Evolutionary conservation across 2,888 invertebrate genomes (phyloP), one percentile per base, ranked within the genome.

Genomic region (Drosophila prolongata): DNA sequence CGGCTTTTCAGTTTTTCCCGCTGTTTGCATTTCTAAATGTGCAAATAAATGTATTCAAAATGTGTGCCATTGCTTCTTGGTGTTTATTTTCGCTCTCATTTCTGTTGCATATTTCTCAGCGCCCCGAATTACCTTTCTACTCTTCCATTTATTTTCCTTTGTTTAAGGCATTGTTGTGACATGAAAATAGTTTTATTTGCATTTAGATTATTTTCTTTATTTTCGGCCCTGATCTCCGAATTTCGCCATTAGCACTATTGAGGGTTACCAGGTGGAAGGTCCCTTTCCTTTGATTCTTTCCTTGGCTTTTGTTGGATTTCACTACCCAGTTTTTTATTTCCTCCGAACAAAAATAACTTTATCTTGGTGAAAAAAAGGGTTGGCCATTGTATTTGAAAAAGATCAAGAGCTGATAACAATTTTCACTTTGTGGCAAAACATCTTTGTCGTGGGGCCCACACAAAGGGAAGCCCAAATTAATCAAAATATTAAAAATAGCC

Each of bases 151-250:
- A 58, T 27, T 61, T 59, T 19, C 50, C 57, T 61, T 78, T 75
- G 47, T 70, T 71, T 65, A 72, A 76, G 66, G 50, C 55, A 65
- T 79, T 69, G 68, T 54, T 56, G 71, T 64, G 52, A 55, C 68
- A 44, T 46, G 68, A 68, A 52, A 58, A 55, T 67, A 68, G 65
- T 78, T 84, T 57, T 67, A 66, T 82, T 87, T 82, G 83, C 85
- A 87, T 85, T 85, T 80, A 80, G 79, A 87, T 85, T 79, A 80
- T 76, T 70, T 78, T 65, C 57, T 40, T 56, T 59, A 56, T 59
- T 56, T 38, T 34, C 34, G 24, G 27, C 35, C 19, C 35, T 71
- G 70, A 70, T 71, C 70, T 64, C 35, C 40, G 64, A 52, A 40
- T 47, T 53, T 61, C n/a, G 11, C 27, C 38, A 61, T 54, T 70